A percentile compares a stretch with the other conserved stretches of the same genome.
These are phyloP conservation scores for Drosophila picticornis DNA, from an alignment of 2,888 invertebrate genomes.

Conservation along the genomic window DNA sequence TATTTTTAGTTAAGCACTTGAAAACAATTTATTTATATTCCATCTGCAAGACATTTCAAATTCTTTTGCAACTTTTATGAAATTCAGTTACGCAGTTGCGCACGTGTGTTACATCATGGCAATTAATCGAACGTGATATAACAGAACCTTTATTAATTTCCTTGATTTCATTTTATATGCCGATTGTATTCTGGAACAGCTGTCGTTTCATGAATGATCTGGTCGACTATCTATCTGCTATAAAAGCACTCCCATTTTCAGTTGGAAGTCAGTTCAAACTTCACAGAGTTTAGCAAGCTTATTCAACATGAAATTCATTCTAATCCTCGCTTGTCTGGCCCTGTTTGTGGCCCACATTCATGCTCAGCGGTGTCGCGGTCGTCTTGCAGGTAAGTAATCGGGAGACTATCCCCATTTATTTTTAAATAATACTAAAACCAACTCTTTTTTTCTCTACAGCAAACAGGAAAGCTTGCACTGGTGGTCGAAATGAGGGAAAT, in stretches of 20 bases:
- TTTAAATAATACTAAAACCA: not conserved
- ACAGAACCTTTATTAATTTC: not conserved
- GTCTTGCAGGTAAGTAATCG: not conserved
- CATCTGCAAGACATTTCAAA: too few relatives aligned
- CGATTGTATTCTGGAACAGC: not conserved
- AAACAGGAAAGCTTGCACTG: not conserved
- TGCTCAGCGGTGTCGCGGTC: slow-evolving; percentile 12
- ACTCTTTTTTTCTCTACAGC: not conserved
- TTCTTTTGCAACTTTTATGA: too few relatives aligned
- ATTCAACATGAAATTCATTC: slow-evolving; percentile 45
- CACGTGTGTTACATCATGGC: not conserved
- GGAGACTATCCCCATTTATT: not conserved
- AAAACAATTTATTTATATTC: too few relatives aligned
- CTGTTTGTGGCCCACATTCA: slow-evolving; percentile 25
- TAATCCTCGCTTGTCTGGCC: slow-evolving; percentile 30
- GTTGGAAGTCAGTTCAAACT: slow-evolving; percentile 28
- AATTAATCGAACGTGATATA: not conserved
- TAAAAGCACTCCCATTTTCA: slow-evolving; percentile 9
- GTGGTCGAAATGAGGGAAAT: not conserved
- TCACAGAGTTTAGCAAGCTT: not conserved
- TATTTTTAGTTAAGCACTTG: too few relatives aligned
- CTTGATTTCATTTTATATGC: not conserved
- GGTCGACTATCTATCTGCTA: not conserved
- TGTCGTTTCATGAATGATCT: not conserved
- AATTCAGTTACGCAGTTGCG: not conserved